Evolutionary conservation across 2,113 vertebrate species (phyloP).

Genomic region (Lathamus discolor): DNA sequence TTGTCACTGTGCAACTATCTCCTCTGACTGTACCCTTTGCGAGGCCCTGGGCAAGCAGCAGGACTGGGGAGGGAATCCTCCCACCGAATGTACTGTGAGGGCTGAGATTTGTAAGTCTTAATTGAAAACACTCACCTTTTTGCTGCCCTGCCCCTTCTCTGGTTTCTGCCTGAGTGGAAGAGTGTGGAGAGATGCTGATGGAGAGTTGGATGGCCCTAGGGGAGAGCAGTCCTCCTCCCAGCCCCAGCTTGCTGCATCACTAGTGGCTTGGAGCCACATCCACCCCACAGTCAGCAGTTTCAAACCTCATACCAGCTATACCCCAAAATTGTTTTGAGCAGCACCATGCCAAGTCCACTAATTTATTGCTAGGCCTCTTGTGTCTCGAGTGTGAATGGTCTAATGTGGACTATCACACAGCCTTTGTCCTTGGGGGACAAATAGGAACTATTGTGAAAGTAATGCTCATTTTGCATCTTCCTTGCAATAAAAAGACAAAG

Average conservation of each 20-base stretch:
- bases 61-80: neutral
- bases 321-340: neutral
- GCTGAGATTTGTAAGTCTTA: slow-evolving; percentile 33
- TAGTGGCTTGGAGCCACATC: neutral
- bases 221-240: neutral
- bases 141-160: neutral
- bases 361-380: neutral
- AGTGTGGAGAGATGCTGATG: neutral
- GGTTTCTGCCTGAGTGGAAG: neutral
- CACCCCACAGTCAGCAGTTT: neutral
- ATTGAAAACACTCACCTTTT: slow-evolving; percentile 45
- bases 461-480: neutral
- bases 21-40: neutral
- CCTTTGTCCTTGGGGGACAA: neutral
- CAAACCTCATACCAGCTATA: neutral
- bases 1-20: slow-evolving; percentile 55
- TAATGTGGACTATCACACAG: neutral
- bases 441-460: neutral
- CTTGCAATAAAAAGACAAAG: neutral
- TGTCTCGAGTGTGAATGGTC: neutral
- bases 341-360: fast-evolving
- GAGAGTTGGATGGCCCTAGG: neutral
- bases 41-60: neutral
- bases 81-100: neutral
- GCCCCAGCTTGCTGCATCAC: neutral